Evolutionary conservation across 2,113 vertebrate species (phyloP).

Genomic region (Lipophrys pholis): DNA sequence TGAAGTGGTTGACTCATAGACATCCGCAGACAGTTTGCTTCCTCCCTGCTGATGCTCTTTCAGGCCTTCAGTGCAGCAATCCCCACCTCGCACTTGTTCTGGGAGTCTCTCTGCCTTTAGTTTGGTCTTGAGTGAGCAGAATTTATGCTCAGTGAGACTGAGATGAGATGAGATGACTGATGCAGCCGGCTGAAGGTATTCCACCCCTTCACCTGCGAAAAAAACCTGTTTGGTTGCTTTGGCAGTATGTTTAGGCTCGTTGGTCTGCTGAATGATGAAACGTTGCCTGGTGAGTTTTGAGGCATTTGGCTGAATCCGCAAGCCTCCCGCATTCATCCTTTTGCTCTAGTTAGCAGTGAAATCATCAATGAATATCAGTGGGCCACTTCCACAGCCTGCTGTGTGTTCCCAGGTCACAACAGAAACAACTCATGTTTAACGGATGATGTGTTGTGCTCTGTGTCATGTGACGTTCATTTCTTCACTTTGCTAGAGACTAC

Average conservation of each 20-base stretch:
- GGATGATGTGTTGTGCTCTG: not conserved
- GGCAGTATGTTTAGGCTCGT: not conserved
- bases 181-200: not conserved
- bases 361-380: not conserved
- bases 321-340: not conserved
- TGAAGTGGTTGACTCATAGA: not conserved
- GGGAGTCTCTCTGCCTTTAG: not conserved
- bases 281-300: not conserved
- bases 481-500: too few species aligned
- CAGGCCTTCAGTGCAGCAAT: not conserved
- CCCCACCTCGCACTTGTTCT: not conserved
- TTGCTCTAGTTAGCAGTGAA: not conserved
- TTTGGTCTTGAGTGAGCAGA: not conserved
- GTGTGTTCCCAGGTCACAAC: not conserved
- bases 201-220: not conserved
- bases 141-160: not conserved
- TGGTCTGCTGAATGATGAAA: not conserved
- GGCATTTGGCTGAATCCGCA: not conserved
- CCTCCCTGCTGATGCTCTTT: not conserved
- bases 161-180: conserved; percentile 2
- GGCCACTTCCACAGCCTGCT: not conserved
- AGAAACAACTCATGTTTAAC: not conserved
- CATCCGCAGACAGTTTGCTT: not conserved
- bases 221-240: not conserved
- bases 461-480: too few species aligned